Base-by-base conservation (phyloP, 2,797 vertebrate genomes). In the Babyrousa celebensis region DNA sequence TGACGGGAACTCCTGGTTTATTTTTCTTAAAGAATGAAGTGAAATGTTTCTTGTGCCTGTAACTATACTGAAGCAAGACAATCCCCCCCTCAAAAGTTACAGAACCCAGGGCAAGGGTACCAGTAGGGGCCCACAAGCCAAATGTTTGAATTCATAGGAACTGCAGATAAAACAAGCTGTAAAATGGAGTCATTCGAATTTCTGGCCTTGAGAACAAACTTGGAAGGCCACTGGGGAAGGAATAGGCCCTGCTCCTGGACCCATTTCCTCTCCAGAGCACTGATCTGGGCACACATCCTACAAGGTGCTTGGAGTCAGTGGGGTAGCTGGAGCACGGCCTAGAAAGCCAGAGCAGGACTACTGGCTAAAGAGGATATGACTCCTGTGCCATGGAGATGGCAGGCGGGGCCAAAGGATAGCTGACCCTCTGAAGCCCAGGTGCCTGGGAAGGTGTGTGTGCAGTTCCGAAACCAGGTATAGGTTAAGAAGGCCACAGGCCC, bases 121-220 rank as follows among this genome's bases (percentile, higher is more conserved):
- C 25, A 62, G 52, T 1, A 17, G n/a, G 7, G 48, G 20, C 18
- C 56, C 70, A 58, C 85, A 62, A 70, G 82, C 36, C 54, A 75
- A 18, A 21, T 21, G 20, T 60, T 27, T 70, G 83, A 62, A 43
- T 70, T 63, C 12, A 17, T 74, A 23, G 52, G n/a, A 71, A 63
- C 29, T 62, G 72, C 16, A 82, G 82, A 79, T 67, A 86, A 95
- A 95, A 85, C 27, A 75, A 84, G 48, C 23, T 60, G 25, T 54
- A 72, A 60, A 63, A 75, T 48, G 20, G 20, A 68, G 10, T 70
- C 3, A 14, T 48, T 78, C 40, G 62, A 21, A 32, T 74, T 29
- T 90, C 32, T 75, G 75, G 74, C 25, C 25, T 75, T 77, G n/a
- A 88, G 15, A 75, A 54, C 16, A 32, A 60, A 67, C 23, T 43